These are phyloP conservation scores for Laspeyria flexula DNA, from an alignment of 2,888 invertebrate genomes.

Conservation along the genomic window DNA sequence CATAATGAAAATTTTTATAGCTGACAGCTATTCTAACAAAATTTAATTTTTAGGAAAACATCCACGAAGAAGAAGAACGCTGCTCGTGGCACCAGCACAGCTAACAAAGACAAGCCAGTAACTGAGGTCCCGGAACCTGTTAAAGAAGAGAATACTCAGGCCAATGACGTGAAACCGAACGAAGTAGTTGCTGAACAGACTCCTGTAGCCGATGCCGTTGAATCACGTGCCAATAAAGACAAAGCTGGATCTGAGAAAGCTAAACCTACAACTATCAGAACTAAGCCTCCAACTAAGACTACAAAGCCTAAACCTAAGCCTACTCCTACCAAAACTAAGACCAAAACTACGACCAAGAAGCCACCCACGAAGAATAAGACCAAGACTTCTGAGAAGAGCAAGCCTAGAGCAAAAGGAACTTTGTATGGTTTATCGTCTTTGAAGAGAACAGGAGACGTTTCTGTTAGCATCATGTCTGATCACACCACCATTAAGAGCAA, in stretches of 20 bases:
- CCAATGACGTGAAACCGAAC: slow-evolving; percentile 51
- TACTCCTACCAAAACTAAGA: slow-evolving; percentile 6
- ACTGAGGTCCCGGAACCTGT: slow-evolving; percentile 53
- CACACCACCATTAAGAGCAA: slow-evolving; percentile 94
- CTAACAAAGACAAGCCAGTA: slow-evolving; percentile 49
- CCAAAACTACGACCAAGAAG: slow-evolving; percentile 66
- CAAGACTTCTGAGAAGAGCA: slow-evolving; percentile 78
- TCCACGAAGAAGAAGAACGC: slow-evolving; percentile 74
- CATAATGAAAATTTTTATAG: too few relatives aligned
- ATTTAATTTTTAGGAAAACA: slow-evolving; percentile 71
- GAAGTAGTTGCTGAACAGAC: slow-evolving; percentile 42
- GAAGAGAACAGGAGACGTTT: slow-evolving; percentile 92
- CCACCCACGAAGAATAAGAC: slow-evolving; percentile 69
- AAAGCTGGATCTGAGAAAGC: slow-evolving; percentile 58
- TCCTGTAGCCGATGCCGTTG: slow-evolving; percentile 30
- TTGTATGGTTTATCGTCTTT: slow-evolving; percentile 92
- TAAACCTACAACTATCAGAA: slow-evolving; percentile 40
- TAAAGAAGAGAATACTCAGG: slow-evolving; percentile 54
- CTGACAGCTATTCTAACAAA: too few relatives aligned
- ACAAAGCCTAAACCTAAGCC: slow-evolving; percentile 67
- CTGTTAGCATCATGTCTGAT: slow-evolving; percentile 91
- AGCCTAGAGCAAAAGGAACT: slow-evolving; percentile 91
- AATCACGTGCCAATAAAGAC: slow-evolving; percentile 71
- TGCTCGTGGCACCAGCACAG: slow-evolving; percentile 56
- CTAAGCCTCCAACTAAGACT: slow-evolving; percentile 58